Evolutionary conservation across 2,797 vertebrate genomes (phyloP).

Genomic region (Geotria australis): DNA sequence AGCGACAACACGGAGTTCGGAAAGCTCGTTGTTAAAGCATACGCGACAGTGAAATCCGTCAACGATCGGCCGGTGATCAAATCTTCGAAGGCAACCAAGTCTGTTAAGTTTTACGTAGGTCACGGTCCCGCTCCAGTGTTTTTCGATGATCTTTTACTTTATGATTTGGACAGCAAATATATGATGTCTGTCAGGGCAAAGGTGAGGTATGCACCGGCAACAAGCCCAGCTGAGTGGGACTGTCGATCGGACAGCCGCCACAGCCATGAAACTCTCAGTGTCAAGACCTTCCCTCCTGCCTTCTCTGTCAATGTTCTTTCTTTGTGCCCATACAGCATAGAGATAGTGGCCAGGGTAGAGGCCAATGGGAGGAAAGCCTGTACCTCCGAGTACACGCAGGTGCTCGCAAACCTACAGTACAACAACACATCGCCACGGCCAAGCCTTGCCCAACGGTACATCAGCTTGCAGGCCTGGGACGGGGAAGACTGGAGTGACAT

Average conservation of each 20-base stretch:
- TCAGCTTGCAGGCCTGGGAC: background rate
- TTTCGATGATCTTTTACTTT: background rate
- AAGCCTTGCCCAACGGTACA: background rate
- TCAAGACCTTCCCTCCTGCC: background rate
- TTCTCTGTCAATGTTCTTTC: background rate
- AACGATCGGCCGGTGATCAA: background rate
- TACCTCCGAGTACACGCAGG: background rate
- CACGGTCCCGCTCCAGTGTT: background rate
- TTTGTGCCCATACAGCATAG: background rate
- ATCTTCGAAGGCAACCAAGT: background rate
- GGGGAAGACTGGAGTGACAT: background rate
- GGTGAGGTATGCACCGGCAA: background rate
- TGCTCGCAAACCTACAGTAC: background rate
- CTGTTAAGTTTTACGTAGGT: background rate
- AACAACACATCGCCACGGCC: background rate
- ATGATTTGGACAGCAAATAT: background rate
- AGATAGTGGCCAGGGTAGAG: background rate
- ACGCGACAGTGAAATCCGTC: background rate
- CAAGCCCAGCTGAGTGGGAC: background rate
- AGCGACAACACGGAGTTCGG: background rate
- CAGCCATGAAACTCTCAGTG: background rate
- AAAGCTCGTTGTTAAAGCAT: background rate
- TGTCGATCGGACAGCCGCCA: background rate
- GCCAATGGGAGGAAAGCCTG: background rate
- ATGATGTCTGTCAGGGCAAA: background rate